Base-by-base conservation (phyloP, 2,888 invertebrate species). In the Pachydiplax longipennis region DNA sequence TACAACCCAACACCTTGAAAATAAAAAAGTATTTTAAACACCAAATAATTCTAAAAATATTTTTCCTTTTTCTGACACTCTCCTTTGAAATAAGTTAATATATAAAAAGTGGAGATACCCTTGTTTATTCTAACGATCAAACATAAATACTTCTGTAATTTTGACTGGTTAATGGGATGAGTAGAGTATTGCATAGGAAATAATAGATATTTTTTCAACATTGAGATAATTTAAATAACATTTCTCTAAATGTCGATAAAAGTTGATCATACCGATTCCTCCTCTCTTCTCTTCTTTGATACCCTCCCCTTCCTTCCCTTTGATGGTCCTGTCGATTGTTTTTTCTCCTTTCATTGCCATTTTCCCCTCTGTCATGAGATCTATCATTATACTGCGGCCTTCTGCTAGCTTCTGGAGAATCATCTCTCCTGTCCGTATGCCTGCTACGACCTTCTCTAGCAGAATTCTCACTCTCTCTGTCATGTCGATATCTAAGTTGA, bases 191-290 rank as follows among this genome's bases (percentile, higher is more conserved):
- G 44, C 4, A 44, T 44, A 10, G 10, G 10, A 44, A 10, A 10
- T 44, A 8, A 44, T 44, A 44, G 8, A 44, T 3, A 37, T 37
- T 37, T 10, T 40, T 44, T 44, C 0, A 6, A 44, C 44, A 44
- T 10, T 44, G 44, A 10, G 44, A 44, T 10, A 8, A 44, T 13
- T 48, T 48, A 13, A 0, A 48, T 5, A 4, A 31, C 8, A n/a
- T n/a, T 3, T 40, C 10, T 40, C 10, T 12, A 22, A 22, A 37
- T 0, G 18, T 6, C 53, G 31, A 2, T 58, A 31, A 58, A 83
- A 87, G 25, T 22, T 5, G 15, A 58, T 22, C 87, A 37, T 61
- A 87, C 87, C 65, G 87, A 37, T 92, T 91, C 92, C 92, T 92
- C 61, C 92, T 92, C 40, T 90, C 87, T 83, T 91, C 91, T 0